phyloP scores from a whole-genome alignment of 2,888 invertebrate species.

The Aspidiotus destructor region DNA sequence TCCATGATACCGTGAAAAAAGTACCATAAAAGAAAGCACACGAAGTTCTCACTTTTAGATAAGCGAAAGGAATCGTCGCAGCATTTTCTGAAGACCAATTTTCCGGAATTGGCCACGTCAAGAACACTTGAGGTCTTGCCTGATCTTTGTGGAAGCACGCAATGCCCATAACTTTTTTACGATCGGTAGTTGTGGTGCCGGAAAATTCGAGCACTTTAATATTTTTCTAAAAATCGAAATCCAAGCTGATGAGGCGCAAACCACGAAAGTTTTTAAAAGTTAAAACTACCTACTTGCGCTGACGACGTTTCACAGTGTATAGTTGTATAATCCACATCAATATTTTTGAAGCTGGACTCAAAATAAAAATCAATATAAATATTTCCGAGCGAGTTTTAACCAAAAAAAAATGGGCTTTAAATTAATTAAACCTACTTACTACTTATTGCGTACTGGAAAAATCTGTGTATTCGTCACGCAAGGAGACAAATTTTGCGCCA shows the following conservation, averaged over 20 bases:
- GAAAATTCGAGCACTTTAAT: slow-evolving; percentile 35
- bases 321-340: too few species aligned
- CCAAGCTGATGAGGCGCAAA: slow-evolving; percentile 18
- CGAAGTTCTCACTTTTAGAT: slow-evolving; percentile 42
- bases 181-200: slow-evolving; percentile 34
- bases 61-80: slow-evolving; percentile 48
- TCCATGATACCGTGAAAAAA: background rate
- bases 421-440: too few species aligned
- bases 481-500: background rate
- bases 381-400: too few species aligned
- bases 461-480: too few species aligned
- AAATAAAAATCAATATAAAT: too few species aligned
- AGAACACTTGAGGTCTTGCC: background rate
- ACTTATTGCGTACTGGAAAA: too few species aligned
- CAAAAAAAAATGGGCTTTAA: too few species aligned
- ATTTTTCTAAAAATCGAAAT: background rate
- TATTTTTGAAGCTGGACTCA: too few species aligned
- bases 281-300: too few species aligned
- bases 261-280: too few species aligned
- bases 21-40: background rate
- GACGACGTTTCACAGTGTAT: too few species aligned
- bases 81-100: slow-evolving; percentile 48
- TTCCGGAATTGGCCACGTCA: slow-evolving; percentile 45
- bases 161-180: slow-evolving; percentile 38
- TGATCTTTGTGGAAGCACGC: slow-evolving; percentile 29